A percentile compares a stretch with the other conserved stretches of the same genome.
Evolutionary conservation across 1,140 invertebrate genomes (phyloP).

Genomic region (Zaprionus ghesquierei): DNA sequence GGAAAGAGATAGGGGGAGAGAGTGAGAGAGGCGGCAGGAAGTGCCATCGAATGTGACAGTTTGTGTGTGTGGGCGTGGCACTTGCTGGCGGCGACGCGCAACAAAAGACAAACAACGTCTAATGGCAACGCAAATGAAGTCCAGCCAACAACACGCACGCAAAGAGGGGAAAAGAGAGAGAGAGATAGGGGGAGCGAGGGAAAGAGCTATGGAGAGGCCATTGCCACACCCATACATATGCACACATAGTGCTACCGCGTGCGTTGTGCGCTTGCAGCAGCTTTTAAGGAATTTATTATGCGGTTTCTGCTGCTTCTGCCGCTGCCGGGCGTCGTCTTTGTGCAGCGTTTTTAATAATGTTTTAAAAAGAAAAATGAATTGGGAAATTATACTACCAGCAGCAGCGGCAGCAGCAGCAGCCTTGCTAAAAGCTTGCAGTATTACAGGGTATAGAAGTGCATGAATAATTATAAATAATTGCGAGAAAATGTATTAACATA

Average conservation of each 20-base stretch:
- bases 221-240: slow-evolving; percentile 3
- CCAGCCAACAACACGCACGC: slow-evolving; percentile 1
- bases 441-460: neutral
- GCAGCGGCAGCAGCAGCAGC: neutral
- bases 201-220: too few relatives aligned
- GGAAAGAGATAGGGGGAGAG: neutral
- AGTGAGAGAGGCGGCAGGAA: neutral
- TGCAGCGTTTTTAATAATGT: neutral
- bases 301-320: neutral
- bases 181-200: too few relatives aligned
- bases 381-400: neutral
- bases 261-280: neutral
- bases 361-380: neutral
- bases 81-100: slow-evolving; percentile 28
- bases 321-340: neutral
- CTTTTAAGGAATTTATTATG: neutral
- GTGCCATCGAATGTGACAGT: neutral
- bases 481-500: too few relatives aligned
- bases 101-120: slow-evolving; percentile 55
- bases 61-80: neutral
- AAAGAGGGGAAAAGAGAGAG: neutral
- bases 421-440: neutral
- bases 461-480: neutral
- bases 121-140: slow-evolving; percentile 49
- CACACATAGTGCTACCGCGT: neutral